Evolutionary conservation across 2,888 invertebrate genomes (phyloP), one percentile per base, ranked within the genome.

Genomic region (Caenorhabditis sp.): DNA sequence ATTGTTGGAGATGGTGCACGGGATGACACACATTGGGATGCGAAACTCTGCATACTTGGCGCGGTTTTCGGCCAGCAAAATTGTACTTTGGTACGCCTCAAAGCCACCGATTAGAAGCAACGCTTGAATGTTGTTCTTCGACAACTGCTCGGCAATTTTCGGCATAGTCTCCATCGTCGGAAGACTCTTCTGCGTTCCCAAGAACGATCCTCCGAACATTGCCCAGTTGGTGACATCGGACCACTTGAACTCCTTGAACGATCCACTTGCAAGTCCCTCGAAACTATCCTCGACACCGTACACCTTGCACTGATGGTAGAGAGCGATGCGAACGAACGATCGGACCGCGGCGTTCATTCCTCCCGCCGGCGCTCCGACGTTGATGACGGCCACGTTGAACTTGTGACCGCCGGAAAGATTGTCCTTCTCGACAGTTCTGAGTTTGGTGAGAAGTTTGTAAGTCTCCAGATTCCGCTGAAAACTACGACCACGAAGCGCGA

Each of bases 281-380:
- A 99, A 95, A 66, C 98, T 98, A 92, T 98, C 98, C 91, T 97
- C 96, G 69, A 99, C 95, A 64, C 97, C 98, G 73, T 95, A 95
- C 35, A 98, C 97, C 73, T 95, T 95, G 93, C 97, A 97, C 6
- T 98, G 98, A 87, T 97, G 95, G 93, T 96, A 97, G 92, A 98
- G 96, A 91, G 96, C 95, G 93, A 97, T 96, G 70, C 98, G 94
- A 8, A 98, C 98, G 93, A 98, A 98, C 6, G 98, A 97, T 66
- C 99, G 95, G 63, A 98, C 97, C 0, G 97, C 97, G 5, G 99
- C 97, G 93, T 99, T 99, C 97, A 99, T 98, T 80, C 99, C 91
- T 93, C 99, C 98, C 59, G 98, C 97, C 0, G 99, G 99, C 24
- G 99, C 98, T 83, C 99, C 99, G 86, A 98, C 95, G 93, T 98